Evolutionary conservation across 1,140 invertebrate species (phyloP).

Genomic region (Ooceraea biroi): DNA sequence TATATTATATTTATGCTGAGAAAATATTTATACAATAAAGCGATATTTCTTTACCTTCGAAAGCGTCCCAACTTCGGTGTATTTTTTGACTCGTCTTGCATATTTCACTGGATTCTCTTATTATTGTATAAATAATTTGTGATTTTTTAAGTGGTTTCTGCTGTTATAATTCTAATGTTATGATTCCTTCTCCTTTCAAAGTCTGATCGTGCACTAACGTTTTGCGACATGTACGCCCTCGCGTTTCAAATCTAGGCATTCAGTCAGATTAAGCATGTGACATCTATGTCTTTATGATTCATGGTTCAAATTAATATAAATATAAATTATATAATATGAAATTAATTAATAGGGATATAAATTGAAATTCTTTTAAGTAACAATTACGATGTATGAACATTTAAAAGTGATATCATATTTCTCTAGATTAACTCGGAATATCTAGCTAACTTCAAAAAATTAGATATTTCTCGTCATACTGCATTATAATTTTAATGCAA

Average conservation of each 20-base stretch:
- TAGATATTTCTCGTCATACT: no score
- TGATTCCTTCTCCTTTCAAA: no score
- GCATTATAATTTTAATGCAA: no score
- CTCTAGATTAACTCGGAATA: no score
- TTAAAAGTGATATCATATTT: no score
- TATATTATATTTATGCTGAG: background rate
- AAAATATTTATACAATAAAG: background rate
- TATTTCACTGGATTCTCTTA: slow-evolving; percentile 9
- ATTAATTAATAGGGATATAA: background rate
- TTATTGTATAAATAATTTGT: background rate
- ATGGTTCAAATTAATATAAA: background rate
- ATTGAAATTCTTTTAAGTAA: background rate
- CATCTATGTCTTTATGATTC: no score
- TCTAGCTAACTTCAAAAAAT: no score
- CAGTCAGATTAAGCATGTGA: no score
- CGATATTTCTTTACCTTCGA: slow-evolving; percentile 21
- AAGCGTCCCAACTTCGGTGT: slow-evolving; percentile 1
- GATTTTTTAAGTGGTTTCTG: background rate
- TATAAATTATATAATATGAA: background rate
- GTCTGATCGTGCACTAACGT: no score
- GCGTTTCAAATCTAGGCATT: no score
- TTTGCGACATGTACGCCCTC: no score
- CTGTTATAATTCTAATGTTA: background rate
- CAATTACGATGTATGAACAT: background rate
- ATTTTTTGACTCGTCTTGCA: slow-evolving; percentile 22